phyloP scores from a whole-genome alignment of 2,888 invertebrate genomes.

The Synergus gifuensis region DNA sequence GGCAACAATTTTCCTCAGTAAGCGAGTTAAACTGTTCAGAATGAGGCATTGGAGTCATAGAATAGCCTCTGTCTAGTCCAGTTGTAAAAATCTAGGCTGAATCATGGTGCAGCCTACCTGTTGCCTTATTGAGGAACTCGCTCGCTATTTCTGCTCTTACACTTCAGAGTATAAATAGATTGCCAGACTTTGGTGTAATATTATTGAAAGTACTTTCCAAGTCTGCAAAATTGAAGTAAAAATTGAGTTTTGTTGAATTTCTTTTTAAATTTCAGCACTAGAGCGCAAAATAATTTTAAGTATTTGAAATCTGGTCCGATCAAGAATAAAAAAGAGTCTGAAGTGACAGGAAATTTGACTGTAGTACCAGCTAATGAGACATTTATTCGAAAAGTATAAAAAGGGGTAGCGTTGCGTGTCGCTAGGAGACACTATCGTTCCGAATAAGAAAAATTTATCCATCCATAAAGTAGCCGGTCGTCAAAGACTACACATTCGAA shows the following conservation, averaged over 20 bases:
- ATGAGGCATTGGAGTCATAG: not conserved
- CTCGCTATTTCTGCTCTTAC: slow-evolving; percentile 63
- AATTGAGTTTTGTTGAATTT: too few relatives aligned
- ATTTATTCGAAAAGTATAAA: slow-evolving; percentile 1
- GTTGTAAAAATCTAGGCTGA: slow-evolving; percentile 70
- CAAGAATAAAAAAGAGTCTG: too few relatives aligned
- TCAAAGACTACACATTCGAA: slow-evolving; percentile 45
- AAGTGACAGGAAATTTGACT: too few relatives aligned
- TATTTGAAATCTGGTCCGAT: too few relatives aligned
- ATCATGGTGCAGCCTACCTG: slow-evolving; percentile 73
- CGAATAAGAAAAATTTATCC: slow-evolving; percentile 49
- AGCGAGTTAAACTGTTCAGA: not conserved
- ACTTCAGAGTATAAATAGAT: slow-evolving; percentile 71
- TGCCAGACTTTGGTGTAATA: slow-evolving; percentile 53
- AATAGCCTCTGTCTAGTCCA: slow-evolving; percentile 65
- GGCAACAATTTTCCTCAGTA: not conserved
- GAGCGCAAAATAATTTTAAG: too few relatives aligned
- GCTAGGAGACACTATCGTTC: not conserved
- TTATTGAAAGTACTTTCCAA: too few relatives aligned
- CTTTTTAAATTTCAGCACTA: too few relatives aligned
- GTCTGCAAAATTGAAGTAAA: too few relatives aligned
- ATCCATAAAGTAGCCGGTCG: slow-evolving; percentile 54
- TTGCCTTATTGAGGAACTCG: slow-evolving; percentile 75
- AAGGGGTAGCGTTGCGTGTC: slow-evolving; percentile 3
- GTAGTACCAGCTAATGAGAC: not conserved